phyloP scores from a whole-genome alignment of 2,113 vertebrate species.

The Mellivora capensis region DNA sequence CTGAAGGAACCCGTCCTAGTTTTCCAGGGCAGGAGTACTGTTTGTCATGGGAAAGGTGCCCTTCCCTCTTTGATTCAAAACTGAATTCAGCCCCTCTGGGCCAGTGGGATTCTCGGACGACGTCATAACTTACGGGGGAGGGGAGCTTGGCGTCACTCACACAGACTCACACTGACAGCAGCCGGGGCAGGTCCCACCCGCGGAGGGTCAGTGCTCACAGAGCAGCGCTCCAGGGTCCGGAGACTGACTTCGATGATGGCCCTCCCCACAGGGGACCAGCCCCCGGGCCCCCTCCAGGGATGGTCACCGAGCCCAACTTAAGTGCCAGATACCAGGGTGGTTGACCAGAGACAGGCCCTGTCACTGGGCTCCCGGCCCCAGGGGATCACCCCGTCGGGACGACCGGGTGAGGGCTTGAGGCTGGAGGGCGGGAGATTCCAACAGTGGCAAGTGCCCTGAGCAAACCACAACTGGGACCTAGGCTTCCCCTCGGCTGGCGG shows the following conservation, averaged over 20 bases:
- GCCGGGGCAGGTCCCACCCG: no score
- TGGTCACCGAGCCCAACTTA: neutral
- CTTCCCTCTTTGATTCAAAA: neutral
- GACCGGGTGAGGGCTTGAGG: neutral
- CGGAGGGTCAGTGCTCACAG: neutral
- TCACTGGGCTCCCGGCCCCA: neutral
- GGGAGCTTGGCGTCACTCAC: neutral
- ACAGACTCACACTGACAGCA: neutral
- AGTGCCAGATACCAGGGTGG: neutral
- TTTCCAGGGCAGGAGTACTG: neutral
- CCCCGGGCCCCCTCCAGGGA: neutral
- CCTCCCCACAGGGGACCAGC: neutral
- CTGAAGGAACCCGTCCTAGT: neutral
- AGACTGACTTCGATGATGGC: neutral
- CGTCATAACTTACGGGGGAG: neutral
- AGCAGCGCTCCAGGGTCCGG: neutral
- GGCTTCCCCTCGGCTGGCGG: neutral
- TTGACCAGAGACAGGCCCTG: neutral
- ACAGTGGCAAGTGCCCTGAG: neutral
- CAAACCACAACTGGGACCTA: neutral
- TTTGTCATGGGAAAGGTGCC: neutral
- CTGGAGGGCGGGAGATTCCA: fast-evolving
- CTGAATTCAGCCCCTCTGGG: neutral
- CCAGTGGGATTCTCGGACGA: neutral
- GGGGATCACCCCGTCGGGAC: neutral